Evolutionary conservation across 2,797 vertebrate genomes (phyloP).

Genomic region (Chromis chromis): DNA sequence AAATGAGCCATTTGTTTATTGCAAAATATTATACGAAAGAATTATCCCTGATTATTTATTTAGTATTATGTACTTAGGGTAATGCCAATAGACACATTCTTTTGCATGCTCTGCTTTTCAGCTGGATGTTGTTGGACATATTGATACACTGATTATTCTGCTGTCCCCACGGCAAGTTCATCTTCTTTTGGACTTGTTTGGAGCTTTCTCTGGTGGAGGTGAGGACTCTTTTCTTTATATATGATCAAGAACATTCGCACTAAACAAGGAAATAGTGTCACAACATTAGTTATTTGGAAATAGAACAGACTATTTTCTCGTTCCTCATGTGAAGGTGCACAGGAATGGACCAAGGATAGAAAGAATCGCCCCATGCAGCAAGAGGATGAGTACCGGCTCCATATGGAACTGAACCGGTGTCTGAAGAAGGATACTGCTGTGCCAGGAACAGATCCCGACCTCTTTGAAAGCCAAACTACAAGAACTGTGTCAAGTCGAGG

Average conservation of each 20-base stretch:
- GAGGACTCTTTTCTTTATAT: conserved; percentile 59
- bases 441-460: conserved; percentile 88
- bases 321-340: conserved; percentile 82
- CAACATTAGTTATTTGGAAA: background rate
- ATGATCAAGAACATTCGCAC: background rate
- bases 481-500: conserved; percentile 96
- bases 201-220: conserved; percentile 93
- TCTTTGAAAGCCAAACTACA: conserved; percentile 92
- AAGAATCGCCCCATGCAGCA: conserved; percentile 96
- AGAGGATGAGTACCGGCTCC: conserved; percentile 97
- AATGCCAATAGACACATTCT: background rate
- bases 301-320: background rate
- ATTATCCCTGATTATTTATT: background rate
- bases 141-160: conserved; percentile 92
- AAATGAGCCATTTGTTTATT: background rate
- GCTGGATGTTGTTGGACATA: conserved; percentile 94
- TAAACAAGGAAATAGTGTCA: background rate
- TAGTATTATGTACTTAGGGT: background rate
- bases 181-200: conserved; percentile 93
- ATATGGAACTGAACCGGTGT: conserved; percentile 96
- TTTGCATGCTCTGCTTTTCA: conserved; percentile 71
- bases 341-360: conserved; percentile 91
- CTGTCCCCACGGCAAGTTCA: conserved; percentile 96
- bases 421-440: conserved; percentile 91
- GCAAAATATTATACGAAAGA: background rate